Base-by-base conservation (phyloP, 2,113 vertebrate genomes). In the Lepisosteus oculatus region DNA sequence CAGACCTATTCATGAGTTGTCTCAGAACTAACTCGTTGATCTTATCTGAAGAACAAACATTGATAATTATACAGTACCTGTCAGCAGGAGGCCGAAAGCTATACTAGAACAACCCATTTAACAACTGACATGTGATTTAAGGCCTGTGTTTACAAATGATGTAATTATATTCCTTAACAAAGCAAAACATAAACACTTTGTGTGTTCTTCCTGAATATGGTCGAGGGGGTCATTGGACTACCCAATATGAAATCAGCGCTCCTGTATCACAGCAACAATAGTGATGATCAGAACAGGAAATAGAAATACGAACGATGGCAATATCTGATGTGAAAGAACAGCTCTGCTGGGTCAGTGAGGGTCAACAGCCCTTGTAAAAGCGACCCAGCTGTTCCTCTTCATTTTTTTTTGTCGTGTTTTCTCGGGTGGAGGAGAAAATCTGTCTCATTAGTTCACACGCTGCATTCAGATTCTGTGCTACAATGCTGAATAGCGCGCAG, bases 391-490 rank as follows among this genome's bases (percentile, higher is more conserved):
- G 56, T 14, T 55, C 81, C 80, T 85, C 73, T 65, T 61, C 72
- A 76, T 81, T 83, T 81, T 83, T 77, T 74, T 74, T 15, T 29
- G 29, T 85, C 86, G 76, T 74, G 88, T 88, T 81, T 82, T 88
- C 85, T 82, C 76, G 79, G 85, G 84, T 79, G 77, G 84, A 70
- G 79, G 76, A 80, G 88, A 88, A 90, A 87, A 78, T 73, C 72
- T 14, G 75, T 82, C 71, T 47, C 82, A 86, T 83, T 79, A 78
- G 85, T 87, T 96, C 89, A 85, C 94, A 84, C 0, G 0, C 65
- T 74, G 85, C 64, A 78, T 85, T 7, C 43, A 93, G 86, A 95
- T 97, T 95, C 93, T 80, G 67, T 74, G 81, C 80, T 76, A 76
- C 0, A 0, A 69, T 68, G 90, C 81, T 79, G 89, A 92, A 90